Evolutionary conservation across 2,888 invertebrate species (phyloP).

Genomic region (Carabus problematicus): DNA sequence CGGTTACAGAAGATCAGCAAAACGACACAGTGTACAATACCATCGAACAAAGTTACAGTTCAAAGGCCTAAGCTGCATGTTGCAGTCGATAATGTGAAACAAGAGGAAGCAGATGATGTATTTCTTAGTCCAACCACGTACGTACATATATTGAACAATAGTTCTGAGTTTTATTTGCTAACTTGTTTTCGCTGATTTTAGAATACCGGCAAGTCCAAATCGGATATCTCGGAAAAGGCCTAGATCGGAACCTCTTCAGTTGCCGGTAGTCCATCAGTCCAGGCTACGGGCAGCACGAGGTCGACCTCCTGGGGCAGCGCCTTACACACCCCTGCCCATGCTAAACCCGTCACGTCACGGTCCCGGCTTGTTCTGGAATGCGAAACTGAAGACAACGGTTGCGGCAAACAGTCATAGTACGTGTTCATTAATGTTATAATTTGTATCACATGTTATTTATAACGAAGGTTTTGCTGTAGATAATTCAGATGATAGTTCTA

Average conservation of each 20-base stretch:
- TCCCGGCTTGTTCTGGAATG: constrained; percentile 78
- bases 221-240: constrained; percentile 70
- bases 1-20: constrained; percentile 53
- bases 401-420: constrained; percentile 29
- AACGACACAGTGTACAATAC: constrained; percentile 52
- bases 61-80: constrained; percentile 54
- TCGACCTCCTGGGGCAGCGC: constrained; percentile 62
- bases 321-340: constrained; percentile 94
- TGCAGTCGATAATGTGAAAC: constrained; percentile 60
- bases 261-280: constrained; percentile 61
- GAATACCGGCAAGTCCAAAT: constrained; percentile 72
- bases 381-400: constrained; percentile 52
- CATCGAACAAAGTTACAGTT: constrained; percentile 52
- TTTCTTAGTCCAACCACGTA: constrained; percentile 75
- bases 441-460: not conserved
- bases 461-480: constrained; percentile 45
- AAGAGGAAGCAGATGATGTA: constrained; percentile 75
- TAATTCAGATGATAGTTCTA: constrained; percentile 50
- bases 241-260: constrained; percentile 66
- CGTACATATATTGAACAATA: constrained; percentile 47
- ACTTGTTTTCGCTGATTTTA: constrained; percentile 51
- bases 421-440: not conserved
- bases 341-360: constrained; percentile 91
- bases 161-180: constrained; percentile 13
- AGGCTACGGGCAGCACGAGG: constrained; percentile 62